These are phyloP conservation scores for Carcharodon carcharias DNA, from an alignment of 2,797 vertebrate genomes.

Conservation along the genomic window DNA sequence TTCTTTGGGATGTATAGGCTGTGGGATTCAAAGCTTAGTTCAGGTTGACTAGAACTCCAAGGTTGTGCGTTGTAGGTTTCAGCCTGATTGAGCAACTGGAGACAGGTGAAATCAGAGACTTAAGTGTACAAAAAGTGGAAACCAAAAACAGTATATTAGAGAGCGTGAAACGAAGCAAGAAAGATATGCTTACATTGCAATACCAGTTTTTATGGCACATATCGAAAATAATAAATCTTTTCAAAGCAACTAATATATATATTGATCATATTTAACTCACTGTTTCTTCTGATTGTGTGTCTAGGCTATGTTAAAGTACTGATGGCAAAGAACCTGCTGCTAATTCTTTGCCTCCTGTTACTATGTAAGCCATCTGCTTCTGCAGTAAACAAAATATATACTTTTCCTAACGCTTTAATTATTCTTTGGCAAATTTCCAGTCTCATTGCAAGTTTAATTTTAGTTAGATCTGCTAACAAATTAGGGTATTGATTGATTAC, in stretches of 20 bases:
- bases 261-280: neutral
- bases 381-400: neutral
- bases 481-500: neutral
- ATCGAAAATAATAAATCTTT: neutral
- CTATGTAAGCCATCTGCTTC: neutral
- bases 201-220: neutral
- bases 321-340: neutral
- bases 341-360: slow-evolving; percentile 12
- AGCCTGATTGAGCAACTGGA: neutral
- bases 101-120: neutral
- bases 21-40: neutral
- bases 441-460: neutral
- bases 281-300: neutral
- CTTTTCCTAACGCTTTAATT: neutral
- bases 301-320: neutral
- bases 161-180: neutral
- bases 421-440: neutral
- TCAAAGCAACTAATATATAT: neutral
- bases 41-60: neutral
- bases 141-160: neutral
- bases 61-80: neutral
- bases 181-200: neutral
- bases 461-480: neutral
- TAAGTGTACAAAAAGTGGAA: neutral
- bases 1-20: neutral